Percentiles rank a stretch among this genome's conserved stretches.
phyloP scores from a whole-genome alignment of 2,797 vertebrate species.

The Epinephelus malabaricus region DNA sequence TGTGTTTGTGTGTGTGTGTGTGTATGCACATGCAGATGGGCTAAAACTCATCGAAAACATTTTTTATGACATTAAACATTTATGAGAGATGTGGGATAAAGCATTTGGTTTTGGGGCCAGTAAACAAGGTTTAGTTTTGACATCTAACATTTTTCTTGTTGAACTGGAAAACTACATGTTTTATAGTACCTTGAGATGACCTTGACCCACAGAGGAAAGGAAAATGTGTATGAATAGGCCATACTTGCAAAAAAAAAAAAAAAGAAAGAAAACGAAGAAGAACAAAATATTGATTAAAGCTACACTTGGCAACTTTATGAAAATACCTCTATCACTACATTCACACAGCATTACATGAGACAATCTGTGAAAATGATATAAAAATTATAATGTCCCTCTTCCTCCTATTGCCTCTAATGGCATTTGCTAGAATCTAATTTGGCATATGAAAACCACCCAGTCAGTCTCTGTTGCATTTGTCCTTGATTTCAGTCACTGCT shows the following conservation, averaged over 20 bases:
- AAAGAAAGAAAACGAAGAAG: too few species aligned
- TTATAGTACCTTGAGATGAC: neutral
- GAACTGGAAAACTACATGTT: neutral
- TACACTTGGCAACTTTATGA: too few species aligned
- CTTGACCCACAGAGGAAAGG: neutral
- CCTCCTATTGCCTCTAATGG: too few species aligned
- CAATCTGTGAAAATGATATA: too few species aligned
- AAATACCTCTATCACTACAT: too few species aligned
- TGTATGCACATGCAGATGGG: neutral
- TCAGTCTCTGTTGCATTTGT: too few species aligned
- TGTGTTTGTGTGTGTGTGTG: neutral
- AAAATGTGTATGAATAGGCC: neutral
- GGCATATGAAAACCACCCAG: too few species aligned
- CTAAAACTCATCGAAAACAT: neutral
- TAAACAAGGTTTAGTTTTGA: neutral
- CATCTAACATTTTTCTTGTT: neutral
- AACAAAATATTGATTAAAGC: neutral
- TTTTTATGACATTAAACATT: constrained; percentile 13
- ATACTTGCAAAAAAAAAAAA: neutral
- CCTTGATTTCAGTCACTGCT: too few species aligned
- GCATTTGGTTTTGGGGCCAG: neutral
- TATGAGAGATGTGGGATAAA: neutral
- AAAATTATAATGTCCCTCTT: too few species aligned
- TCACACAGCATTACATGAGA: too few species aligned
- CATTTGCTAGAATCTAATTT: too few species aligned